Conservation (phyloP, 2,113 vertebrate genomes). For the Neogobius melanostomus region DNA sequence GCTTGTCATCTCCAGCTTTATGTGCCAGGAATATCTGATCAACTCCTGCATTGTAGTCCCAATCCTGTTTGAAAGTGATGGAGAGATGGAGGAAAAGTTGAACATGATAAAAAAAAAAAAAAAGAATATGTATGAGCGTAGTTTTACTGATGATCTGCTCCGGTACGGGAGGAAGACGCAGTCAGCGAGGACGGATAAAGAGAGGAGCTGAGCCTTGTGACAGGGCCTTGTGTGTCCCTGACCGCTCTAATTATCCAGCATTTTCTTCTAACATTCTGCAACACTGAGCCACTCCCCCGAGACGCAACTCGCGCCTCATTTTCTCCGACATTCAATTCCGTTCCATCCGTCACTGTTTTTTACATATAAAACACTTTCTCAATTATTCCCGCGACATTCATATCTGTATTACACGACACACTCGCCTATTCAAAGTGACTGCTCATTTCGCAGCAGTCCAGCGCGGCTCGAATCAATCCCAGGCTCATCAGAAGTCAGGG, state of each 20-base stretch:
- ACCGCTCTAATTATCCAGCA: constrained; percentile 75
- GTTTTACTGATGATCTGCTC: constrained; percentile 26
- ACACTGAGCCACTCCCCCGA: constrained; percentile 61
- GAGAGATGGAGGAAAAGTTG: constrained; percentile 10
- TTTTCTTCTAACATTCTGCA: constrained; percentile 74
- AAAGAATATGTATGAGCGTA: constrained; percentile 23
- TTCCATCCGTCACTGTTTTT: constrained; percentile 72
- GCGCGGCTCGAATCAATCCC: constrained; percentile 71
- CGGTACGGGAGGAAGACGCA: constrained; percentile 29
- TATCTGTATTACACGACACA: constrained; percentile 73
- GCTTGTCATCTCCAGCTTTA: constrained; percentile 49
- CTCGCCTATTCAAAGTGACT: constrained; percentile 66
- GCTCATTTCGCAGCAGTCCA: constrained; percentile 60
- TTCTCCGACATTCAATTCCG: constrained; percentile 74
- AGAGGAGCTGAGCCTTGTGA: constrained; percentile 34
- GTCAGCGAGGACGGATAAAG: constrained; percentile 36
- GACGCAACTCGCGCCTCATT: constrained; percentile 62
- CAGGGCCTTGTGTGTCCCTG: constrained; percentile 50
- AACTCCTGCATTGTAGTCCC: constrained; percentile 45
- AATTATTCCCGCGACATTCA: constrained; percentile 76
- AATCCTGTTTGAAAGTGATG: constrained; percentile 25
- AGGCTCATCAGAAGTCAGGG: constrained; percentile 54
- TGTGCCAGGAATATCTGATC: constrained; percentile 67
- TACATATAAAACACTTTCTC: constrained; percentile 80
- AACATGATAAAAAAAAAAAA: constrained; percentile 15